Evolutionary conservation across 1,140 invertebrate genomes (phyloP), one percentile per base, ranked within the genome.

Genomic region (Drosophila carrolli): DNA sequence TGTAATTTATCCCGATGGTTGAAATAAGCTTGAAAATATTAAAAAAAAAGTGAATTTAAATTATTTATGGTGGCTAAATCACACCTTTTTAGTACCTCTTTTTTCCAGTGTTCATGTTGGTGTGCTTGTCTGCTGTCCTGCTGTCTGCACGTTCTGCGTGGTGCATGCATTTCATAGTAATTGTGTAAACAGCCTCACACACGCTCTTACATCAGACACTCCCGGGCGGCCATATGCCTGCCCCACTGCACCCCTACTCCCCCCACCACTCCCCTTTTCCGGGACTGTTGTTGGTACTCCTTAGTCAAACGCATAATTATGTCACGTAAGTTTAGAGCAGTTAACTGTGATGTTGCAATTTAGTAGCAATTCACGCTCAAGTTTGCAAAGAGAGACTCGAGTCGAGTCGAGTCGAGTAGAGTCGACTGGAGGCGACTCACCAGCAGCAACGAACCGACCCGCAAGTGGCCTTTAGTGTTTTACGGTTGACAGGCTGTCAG

Each of bases 261-360:
- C 13, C 43, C 6, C 48, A n/a, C 48, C n/a, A 0, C n/a, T 35
- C 14, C 19, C 19, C 9, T 53, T 29, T 9, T 54, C 27, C 11
- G 14, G 32, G 6, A 46, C 44, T 57, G 55, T 61, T 78, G 83
- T 60, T 68, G 67, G 54, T 68, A 65, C 83, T 66, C 74, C 75
- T 79, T 88, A 82, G 83, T 77, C 75, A 86, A 88, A 80, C 78
- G 84, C 84, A 89, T 89, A 89, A 89, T 89, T 89, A 89, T 89
- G 84, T 89, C 84, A 89, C 84, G 84, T 89, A 89, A 89, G 84
- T 88, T 89, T 89, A 89, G 75, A 89, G 84, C 80, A 89, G 84
- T 89, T 89, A 89, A 83, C 84, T 88, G 73, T 70, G 67, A 76
- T 88, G 79, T 88, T 80, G 84, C 80, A 80, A 80, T 88, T 79